Evolutionary conservation across 1,140 invertebrate genomes (phyloP), one percentile per base, ranked within the genome.

Genomic region (Trachymyrmex septentrionalis): DNA sequence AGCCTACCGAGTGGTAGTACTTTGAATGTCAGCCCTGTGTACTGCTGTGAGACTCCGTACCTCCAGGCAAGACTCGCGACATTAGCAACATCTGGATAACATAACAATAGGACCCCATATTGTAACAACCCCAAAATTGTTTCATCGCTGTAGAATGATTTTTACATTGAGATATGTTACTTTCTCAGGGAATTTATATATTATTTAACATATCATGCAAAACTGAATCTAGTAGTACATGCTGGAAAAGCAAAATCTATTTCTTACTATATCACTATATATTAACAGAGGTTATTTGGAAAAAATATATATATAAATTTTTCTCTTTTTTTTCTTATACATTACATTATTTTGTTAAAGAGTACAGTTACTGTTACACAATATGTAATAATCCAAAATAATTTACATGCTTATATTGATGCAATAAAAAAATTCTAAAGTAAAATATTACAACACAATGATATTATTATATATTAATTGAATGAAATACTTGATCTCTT

Each of bases 1-100:
- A 95, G 93, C 92, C 93, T 94, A 95, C 94, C 94, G 71, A 94
- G 93, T 71, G 93, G 93, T 94, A 93, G 95, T 88, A 91, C 92
- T 94, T 95, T 91, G 90, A 94, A 94, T 94, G 94, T 95, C 94
- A 95, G 94, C 93, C 93, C 91, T 93, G 93, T 91, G 91, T 90
- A 87, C 91, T 87, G 85, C 89, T 92, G 87, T 90, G 82, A 92
- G 87, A 93, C 93, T 92, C 94, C 93, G 91, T 92, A 89, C 91
- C 91, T 93, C 93, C 92, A 92, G 89, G 91, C 88, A 92, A 93
- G 90, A 92, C 89, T 94, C 86, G 92, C 86, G 89, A 94, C 87
- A 92, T 92, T 93, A 94, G 93, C 93, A 94, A 94, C 94, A 95
- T 95, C 94, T 95, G 91, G 57, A 93, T 92, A 94, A 94, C 86